A percentile compares a stretch with the other conserved stretches of the same genome.
These are phyloP conservation scores for Falco berigora DNA, from an alignment of 2,797 vertebrate species.

Conservation along the genomic window DNA sequence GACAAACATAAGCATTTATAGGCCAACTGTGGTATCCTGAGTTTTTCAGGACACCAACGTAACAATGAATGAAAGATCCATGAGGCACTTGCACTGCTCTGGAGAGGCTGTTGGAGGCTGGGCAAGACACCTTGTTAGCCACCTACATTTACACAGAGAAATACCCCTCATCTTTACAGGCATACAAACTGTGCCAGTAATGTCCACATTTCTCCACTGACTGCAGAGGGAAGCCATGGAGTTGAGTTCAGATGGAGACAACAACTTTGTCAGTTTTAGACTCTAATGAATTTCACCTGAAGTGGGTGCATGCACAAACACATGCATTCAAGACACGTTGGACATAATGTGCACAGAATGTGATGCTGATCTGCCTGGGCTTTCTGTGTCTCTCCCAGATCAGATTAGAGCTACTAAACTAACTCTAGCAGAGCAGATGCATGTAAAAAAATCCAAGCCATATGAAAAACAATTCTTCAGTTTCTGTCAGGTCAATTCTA, in stretches of 20 bases:
- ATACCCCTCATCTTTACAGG: background rate
- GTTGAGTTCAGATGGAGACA: background rate
- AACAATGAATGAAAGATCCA: background rate
- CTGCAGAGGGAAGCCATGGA: background rate
- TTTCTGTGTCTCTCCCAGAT: background rate
- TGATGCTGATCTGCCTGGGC: background rate
- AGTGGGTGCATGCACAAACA: background rate
- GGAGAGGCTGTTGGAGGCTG: background rate
- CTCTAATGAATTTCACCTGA: background rate
- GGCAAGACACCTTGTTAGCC: background rate
- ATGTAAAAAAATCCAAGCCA: background rate
- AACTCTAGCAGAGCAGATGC: background rate
- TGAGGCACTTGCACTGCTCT: background rate
- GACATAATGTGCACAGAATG: background rate
- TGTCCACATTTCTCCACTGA: background rate
- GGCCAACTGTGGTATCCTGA: background rate
- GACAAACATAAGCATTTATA: background rate
- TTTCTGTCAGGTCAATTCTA: background rate
- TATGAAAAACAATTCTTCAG: background rate
- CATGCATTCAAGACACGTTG: rapidly evolving
- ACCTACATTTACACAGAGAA: background rate
- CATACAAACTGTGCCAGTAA: background rate
- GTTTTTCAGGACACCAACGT: background rate
- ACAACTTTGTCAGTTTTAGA: background rate
- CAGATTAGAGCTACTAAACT: background rate